Base-by-base conservation (phyloP, 2,113 vertebrate genomes). In the Henicopernis longicauda region DNA sequence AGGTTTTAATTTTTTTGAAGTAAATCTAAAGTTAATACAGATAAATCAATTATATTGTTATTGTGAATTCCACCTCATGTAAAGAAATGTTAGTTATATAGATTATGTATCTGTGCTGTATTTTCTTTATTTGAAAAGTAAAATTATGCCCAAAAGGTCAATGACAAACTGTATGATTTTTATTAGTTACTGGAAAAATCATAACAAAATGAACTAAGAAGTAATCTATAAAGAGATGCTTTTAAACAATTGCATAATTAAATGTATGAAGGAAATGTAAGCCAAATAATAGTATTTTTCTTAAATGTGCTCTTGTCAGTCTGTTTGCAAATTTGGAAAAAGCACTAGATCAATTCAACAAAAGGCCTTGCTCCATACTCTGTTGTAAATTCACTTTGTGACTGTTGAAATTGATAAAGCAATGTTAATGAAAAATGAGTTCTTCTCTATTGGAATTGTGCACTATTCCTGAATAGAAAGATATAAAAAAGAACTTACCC, bases 281-380 rank as follows among this genome's bases (percentile, higher is more conserved):
- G 54, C 18, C 74, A 61, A 91, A 76, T 57, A 91, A 76, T 57
- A 47, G 10, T n/a, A 21, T 84, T 77, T 66, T 63, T 40, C 57
- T 91, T 70, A 90, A 83, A 58, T 23, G 3, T 88, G 49, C 4
- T 55, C 11, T 82, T 93, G 36, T 45, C 22, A 70, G 7, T 62
- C 42, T 96, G 17, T 94, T 90, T 89, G 11, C 19, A 92, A 96
- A 93, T 82, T 94, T 5, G 49, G 31, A 45, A 95, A 49, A 89
- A 82, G 5, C 54, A 90, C 17, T 81, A 82, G 50, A 95, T 70
- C 47, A 91, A 12, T 80, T 83, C 34, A 55, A 49, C 57, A 36
- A 62, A 4, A 76, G 15, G 8, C 22, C 17, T 81, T 87, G 42
- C 77, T 96, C 71, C 77, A 47, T 90, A 83, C 21, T n/a, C 20